Evolutionary conservation across 2,888 invertebrate species (phyloP).

Genomic region (Allophyes oxyacanthae): DNA sequence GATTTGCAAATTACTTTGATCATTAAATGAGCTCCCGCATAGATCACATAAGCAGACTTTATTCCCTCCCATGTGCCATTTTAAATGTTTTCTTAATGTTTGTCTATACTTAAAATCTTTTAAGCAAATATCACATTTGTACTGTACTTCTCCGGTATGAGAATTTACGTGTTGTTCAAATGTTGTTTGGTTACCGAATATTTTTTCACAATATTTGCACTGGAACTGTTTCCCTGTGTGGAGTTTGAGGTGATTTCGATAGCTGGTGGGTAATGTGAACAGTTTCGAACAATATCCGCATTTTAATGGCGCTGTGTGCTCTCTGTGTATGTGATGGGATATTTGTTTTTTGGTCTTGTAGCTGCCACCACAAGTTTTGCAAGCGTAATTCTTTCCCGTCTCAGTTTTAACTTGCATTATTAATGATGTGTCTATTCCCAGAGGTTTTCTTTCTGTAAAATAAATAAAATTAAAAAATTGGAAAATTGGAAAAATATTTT

Average conservation of each 20-base stretch:
- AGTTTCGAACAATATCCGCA: slow-evolving; percentile 28
- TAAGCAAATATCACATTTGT: slow-evolving; percentile 66
- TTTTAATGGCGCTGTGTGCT: slow-evolving; percentile 10
- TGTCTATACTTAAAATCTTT: slow-evolving; percentile 66
- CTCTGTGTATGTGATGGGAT: slow-evolving; percentile 5
- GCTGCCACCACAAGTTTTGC: slow-evolving; percentile 27
- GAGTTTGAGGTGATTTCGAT: background rate
- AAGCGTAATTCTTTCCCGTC: slow-evolving; percentile 10
- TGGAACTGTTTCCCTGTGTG: background rate
- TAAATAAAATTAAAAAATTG: background rate
- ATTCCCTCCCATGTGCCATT: slow-evolving; percentile 27
- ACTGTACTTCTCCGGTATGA: slow-evolving; percentile 55
- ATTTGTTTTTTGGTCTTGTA: slow-evolving; percentile 18
- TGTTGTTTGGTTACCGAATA: background rate
- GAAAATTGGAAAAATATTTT: too few relatives aligned
- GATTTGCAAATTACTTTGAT: slow-evolving; percentile 27
- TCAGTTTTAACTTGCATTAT: slow-evolving; percentile 3
- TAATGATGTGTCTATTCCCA: background rate
- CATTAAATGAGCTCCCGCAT: slow-evolving; percentile 38
- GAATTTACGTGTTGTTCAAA: slow-evolving; percentile 12
- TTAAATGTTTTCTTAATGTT: slow-evolving; percentile 26
- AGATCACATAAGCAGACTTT: slow-evolving; percentile 32
- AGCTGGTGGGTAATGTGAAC: background rate
- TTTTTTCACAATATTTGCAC: slow-evolving; percentile 21
- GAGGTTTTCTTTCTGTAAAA: background rate